Percentiles rank a stretch among this genome's conserved stretches.
Conservation (phyloP, 2,888 invertebrate species). For the Microctonus hyperodae region DNA sequence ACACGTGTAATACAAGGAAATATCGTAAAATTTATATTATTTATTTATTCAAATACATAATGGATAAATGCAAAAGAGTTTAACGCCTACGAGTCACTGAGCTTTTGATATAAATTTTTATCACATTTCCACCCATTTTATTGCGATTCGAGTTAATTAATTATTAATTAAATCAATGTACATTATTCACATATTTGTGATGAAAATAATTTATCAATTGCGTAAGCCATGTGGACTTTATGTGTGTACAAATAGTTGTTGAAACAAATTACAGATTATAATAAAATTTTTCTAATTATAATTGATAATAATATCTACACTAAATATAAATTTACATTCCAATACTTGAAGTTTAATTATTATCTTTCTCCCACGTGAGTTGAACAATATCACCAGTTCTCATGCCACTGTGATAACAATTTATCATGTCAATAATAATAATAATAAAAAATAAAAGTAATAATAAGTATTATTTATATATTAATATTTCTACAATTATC, state of each 20-base stretch:
- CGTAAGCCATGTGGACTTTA: neutral
- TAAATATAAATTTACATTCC: neutral
- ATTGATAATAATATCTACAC: neutral
- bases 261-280: neutral
- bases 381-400: neutral
- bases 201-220: conserved; percentile 10
- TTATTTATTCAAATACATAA: too few relatives aligned
- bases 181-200: neutral
- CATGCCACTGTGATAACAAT: conserved; percentile 24
- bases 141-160: neutral
- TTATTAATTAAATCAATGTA: neutral
- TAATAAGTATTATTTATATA: neutral
- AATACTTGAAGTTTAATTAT: neutral
- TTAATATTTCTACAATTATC: neutral
- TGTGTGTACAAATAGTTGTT: neutral
- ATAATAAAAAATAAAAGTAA: neutral
- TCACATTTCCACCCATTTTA: neutral
- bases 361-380: conserved; percentile 10
- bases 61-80: neutral
- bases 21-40: too few relatives aligned
- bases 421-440: conserved; percentile 9
- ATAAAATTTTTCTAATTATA: neutral
- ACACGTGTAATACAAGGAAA: conserved; percentile 19
- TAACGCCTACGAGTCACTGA: conserved; percentile 24
- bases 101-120: neutral